Base-by-base conservation (phyloP, 2,113 vertebrate species). In the Calidris pygmaea region DNA sequence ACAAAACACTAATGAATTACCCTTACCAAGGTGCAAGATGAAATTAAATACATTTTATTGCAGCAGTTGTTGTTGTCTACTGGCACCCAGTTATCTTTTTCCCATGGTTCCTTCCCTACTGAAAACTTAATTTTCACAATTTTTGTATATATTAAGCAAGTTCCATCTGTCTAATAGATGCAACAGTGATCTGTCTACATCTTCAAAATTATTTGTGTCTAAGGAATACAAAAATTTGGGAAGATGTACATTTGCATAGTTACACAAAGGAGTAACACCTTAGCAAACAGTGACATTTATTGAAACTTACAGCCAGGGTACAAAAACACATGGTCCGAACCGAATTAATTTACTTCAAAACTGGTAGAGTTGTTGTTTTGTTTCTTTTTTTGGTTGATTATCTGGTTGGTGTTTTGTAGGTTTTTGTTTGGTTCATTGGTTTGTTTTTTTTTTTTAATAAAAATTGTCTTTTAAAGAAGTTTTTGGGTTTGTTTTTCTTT, bases 281-380 rank as follows among this genome's bases (percentile, higher is more conserved):
- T 56, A 29, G 14, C 10, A 84, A 84, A 45, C 3, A 39, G 20
- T 35, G 4, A 35, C 7, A 26, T 39, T 26, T 63, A 27, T 26
- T 70, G 13, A 6, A 73, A 29, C 1, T 30, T 63, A 32, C 2
- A 83, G 6, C 2, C 16, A 19, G 4, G 3, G 5, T 41, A 59
- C 0, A 2, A 34, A 72, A 80, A 35, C 5, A 23, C 1, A 5
- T 6, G 2, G 24, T 19, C 4, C 4, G 60, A 68, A 45, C 0
- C 39, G 4, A 35, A 37, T 72, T 37, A 62, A 15, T 0, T 76
- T 39, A 4, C 6, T 77, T 84, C 29, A 50, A 60, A 78, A 14
- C 12, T 12, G 32, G 1, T 4, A 30, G 10, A 37, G 5, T 0
- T 77, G 14, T 6, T 56, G 10, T 4, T 53, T 48, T n/a, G 13